Conservation (phyloP, 2,888 invertebrate species). For the Bembecia ichneumoniformis region DNA sequence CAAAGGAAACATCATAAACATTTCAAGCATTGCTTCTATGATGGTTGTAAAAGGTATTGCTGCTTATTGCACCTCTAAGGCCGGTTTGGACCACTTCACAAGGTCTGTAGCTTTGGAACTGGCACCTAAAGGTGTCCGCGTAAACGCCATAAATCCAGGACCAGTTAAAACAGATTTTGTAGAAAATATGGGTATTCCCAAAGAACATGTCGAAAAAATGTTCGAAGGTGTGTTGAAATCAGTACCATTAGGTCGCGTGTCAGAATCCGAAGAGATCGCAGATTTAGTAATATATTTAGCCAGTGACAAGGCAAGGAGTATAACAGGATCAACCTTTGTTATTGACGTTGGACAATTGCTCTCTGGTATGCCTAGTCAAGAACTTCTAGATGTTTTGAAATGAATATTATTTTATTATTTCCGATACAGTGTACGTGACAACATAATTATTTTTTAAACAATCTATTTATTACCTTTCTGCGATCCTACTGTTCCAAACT, state of each 20-base stretch:
- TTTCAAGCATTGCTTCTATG: conserved; percentile 77
- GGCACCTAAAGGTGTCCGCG: conserved; percentile 79
- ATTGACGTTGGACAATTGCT: conserved; percentile 83
- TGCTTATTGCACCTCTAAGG: conserved; percentile 84
- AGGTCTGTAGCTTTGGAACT: conserved; percentile 85
- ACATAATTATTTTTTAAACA: no score
- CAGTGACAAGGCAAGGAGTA: conserved; percentile 82
- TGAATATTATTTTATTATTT: no score
- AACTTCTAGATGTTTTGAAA: no score
- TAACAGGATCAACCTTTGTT: conserved; percentile 84
- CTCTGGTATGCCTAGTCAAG: background rate
- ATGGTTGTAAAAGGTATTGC: background rate
- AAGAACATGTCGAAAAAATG: conserved; percentile 8
- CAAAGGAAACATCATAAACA: conserved; percentile 87
- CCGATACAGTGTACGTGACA: no score
- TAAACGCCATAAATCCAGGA: conserved; percentile 85
- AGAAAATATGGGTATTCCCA: conserved; percentile 12
- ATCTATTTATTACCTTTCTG: no score
- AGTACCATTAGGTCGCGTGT: conserved; percentile 14
- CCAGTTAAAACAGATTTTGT: conserved; percentile 22
- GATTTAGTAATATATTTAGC: conserved; percentile 86
- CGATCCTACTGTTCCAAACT: no score
- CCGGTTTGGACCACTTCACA: conserved; percentile 90
- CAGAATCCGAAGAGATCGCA: conserved; percentile 77
- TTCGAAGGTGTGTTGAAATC: conserved; percentile 10